Evolutionary conservation across 2,113 vertebrate species (phyloP).

Genomic region (Azemiops feae): DNA sequence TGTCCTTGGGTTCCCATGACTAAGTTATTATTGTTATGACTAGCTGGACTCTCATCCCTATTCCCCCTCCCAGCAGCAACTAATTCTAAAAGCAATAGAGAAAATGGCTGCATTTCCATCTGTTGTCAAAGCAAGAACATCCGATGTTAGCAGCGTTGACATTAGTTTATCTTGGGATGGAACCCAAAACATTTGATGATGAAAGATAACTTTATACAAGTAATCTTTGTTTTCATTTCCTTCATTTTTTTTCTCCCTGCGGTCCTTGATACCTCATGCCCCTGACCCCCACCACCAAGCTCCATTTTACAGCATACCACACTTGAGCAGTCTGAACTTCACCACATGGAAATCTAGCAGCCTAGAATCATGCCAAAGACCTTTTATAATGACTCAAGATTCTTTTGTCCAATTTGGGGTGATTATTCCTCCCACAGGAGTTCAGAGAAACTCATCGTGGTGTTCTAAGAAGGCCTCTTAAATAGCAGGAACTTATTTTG

Average conservation of each 20-base stretch:
- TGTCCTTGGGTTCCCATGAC: no score
- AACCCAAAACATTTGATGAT: no score
- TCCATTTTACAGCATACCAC: neutral
- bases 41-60: no score
- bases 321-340: neutral
- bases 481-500: neutral
- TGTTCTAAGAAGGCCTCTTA: neutral
- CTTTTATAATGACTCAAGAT: neutral
- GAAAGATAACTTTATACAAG: no score
- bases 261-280: neutral
- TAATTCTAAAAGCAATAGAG: no score
- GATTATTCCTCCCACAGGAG: neutral
- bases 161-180: no score
- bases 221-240: no score
- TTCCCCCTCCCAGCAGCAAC: no score
- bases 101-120: no score
- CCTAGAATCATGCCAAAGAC: neutral
- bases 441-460: neutral
- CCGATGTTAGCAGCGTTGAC: no score
- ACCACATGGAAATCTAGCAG: neutral
- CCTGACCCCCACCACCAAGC: neutral
- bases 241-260: neutral
- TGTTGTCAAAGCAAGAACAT: no score
- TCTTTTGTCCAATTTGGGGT: neutral
- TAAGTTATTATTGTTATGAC: no score